A percentile compares a stretch with the other conserved stretches of the same genome.
Evolutionary conservation across 2,113 vertebrate genomes (phyloP).

Genomic region (Sapayoa aenigma): DNA sequence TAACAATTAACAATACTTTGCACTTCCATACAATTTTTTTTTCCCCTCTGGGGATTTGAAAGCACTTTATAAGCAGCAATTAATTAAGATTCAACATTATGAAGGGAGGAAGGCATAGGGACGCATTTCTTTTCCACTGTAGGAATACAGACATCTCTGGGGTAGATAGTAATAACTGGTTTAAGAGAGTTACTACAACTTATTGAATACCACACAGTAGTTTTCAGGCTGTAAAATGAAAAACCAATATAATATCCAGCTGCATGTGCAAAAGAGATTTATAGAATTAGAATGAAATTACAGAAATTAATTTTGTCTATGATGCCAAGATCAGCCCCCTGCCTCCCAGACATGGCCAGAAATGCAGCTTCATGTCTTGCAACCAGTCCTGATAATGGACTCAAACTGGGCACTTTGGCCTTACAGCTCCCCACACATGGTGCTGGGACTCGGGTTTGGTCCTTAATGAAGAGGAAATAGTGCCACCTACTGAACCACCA

Average conservation of each 20-base stretch:
- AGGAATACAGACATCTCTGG: neutral
- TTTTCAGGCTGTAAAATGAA: neutral
- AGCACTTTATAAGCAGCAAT: neutral
- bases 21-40: neutral
- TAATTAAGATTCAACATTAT: constrained; percentile 32
- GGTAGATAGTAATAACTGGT: neutral
- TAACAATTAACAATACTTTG: constrained; percentile 42
- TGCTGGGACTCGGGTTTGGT: neutral
- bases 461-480: constrained; percentile 33
- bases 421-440: fast-evolving
- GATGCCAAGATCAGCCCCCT: neutral
- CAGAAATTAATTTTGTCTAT: neutral
- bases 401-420: neutral
- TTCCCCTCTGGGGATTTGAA: neutral
- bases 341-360: neutral
- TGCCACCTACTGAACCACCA: constrained; percentile 45
- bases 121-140: neutral
- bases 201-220: neutral
- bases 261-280: neutral
- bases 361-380: neutral
- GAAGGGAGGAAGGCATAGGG: neutral
- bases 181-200: neutral
- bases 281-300: neutral
- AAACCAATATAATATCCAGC: neutral
- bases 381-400: neutral